Percentiles rank a stretch among this genome's conserved stretches.
Conservation (phyloP, 2,888 invertebrate species). For the Lissocephala sabroskyi region DNA sequence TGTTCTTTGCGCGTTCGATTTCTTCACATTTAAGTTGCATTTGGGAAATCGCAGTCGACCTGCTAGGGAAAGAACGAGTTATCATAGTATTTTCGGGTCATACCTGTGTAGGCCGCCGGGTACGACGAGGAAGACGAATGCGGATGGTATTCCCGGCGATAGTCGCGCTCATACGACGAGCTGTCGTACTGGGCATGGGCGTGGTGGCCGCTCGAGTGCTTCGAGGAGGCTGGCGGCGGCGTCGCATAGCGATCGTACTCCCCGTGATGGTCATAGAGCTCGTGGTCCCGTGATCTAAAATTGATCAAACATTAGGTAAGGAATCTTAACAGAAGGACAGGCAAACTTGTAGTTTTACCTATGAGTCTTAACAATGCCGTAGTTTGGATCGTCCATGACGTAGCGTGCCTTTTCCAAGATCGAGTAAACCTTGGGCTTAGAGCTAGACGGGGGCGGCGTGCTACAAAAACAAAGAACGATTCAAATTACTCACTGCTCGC, state of each 20-base stretch:
- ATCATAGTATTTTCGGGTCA: constrained; percentile 28
- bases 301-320: constrained; percentile 1
- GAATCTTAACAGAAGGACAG: too few relatives aligned
- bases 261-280: constrained; percentile 68
- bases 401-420: constrained; percentile 86
- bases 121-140: constrained; percentile 69
- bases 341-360: too few relatives aligned
- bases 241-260: constrained; percentile 70
- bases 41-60: constrained; percentile 19
- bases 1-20: constrained; percentile 31
- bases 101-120: constrained; percentile 68
- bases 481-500: too few relatives aligned
- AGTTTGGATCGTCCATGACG: constrained; percentile 84
- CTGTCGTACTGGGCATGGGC: constrained; percentile 68
- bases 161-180: constrained; percentile 69
- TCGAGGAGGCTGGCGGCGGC: constrained; percentile 66
- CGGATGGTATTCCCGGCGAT: constrained; percentile 69
- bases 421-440: constrained; percentile 86
- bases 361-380: constrained; percentile 74
- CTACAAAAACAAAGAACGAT: constrained; percentile 25
- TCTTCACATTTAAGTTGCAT: constrained; percentile 33
- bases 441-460: constrained; percentile 72
- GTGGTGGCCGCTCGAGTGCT: constrained; percentile 67
- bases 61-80: constrained; percentile 43
- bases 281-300: constrained; percentile 70